Evolutionary conservation across 2,113 vertebrate genomes (phyloP).

Genomic region (Polypterus senegalus): DNA sequence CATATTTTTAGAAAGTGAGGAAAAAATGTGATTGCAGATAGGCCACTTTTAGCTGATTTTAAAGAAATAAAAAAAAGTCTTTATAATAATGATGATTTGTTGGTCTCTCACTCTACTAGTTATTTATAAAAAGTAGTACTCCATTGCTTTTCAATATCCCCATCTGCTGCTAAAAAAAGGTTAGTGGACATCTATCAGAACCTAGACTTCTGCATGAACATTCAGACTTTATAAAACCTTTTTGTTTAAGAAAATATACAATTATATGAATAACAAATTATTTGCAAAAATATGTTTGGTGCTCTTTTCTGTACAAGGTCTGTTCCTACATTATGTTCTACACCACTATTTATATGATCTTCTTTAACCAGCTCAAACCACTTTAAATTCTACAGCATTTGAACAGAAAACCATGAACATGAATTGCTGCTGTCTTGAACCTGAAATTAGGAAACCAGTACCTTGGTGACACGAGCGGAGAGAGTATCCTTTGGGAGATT

Average conservation of each 20-base stretch:
- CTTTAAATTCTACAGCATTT: no score
- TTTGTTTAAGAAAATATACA: neutral
- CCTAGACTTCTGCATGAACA: neutral
- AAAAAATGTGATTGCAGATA: slow-evolving; percentile 23
- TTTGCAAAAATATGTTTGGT: no score
- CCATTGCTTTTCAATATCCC: neutral
- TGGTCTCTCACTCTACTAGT: neutral
- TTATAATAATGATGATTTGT: slow-evolving; percentile 17
- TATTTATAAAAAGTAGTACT: neutral
- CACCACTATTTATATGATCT: no score
- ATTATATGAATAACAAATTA: no score
- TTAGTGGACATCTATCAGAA: slow-evolving; percentile 19
- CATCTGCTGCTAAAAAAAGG: neutral
- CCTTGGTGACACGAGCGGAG: no score
- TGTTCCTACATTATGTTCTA: no score
- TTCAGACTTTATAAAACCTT: neutral
- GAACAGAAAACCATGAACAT: no score
- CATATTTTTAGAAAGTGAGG: slow-evolving; percentile 24
- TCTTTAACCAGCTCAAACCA: no score
- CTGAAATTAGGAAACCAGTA: no score
- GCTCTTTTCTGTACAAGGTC: no score
- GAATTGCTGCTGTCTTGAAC: no score
- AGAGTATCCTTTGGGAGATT: no score
- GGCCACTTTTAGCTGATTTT: slow-evolving; percentile 38
- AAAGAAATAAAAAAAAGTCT: slow-evolving; percentile 30